These are phyloP conservation scores for Mesorhabditis sp. DNA, from an alignment of 2,888 invertebrate species.

Conservation along the genomic window DNA sequence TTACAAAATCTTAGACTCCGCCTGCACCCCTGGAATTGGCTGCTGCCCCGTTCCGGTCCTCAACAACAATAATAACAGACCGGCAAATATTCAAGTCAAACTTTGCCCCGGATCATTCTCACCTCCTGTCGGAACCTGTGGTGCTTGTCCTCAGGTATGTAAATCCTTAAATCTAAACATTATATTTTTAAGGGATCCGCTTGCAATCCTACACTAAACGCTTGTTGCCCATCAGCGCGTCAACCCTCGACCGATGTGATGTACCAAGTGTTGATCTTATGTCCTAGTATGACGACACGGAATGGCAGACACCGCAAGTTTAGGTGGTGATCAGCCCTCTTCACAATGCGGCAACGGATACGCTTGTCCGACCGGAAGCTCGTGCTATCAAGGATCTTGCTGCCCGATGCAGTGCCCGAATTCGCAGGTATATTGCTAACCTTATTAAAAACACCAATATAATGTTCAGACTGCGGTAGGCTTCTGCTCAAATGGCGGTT, in stretches of 20 bases:
- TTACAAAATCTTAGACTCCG: constrained; percentile 32
- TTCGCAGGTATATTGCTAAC: constrained; percentile 19
- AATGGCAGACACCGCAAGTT: constrained; percentile 3
- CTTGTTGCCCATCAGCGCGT: constrained; percentile 33
- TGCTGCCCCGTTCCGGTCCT: constrained; percentile 37
- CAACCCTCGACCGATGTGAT: constrained; percentile 33
- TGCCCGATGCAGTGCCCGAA: constrained; percentile 49
- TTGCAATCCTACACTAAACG: constrained; percentile 27
- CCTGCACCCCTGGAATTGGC: constrained; percentile 39
- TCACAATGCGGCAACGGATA: constrained; percentile 31
- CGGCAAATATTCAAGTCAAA: constrained; percentile 27
- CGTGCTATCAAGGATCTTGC: constrained; percentile 49
- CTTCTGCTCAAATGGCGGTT: constrained; percentile 36
- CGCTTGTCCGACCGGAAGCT: background rate
- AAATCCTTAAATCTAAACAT: too few species aligned
- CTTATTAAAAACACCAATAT: background rate
- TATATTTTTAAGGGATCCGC: constrained; percentile 14
- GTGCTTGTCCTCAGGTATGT: constrained; percentile 21
- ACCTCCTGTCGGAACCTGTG: constrained; percentile 34
- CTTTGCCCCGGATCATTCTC: constrained; percentile 38
- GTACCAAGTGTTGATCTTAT: constrained; percentile 35
- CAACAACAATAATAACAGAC: constrained; percentile 23
- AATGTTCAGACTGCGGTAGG: constrained; percentile 30
- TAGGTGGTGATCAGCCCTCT: constrained; percentile 38
- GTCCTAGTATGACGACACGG: constrained; percentile 28